Percentiles rank a stretch among this genome's conserved stretches.
These are phyloP conservation scores for Trichogramma pretiosum DNA, from an alignment of 1,140 invertebrate genomes.

Conservation along the genomic window DNA sequence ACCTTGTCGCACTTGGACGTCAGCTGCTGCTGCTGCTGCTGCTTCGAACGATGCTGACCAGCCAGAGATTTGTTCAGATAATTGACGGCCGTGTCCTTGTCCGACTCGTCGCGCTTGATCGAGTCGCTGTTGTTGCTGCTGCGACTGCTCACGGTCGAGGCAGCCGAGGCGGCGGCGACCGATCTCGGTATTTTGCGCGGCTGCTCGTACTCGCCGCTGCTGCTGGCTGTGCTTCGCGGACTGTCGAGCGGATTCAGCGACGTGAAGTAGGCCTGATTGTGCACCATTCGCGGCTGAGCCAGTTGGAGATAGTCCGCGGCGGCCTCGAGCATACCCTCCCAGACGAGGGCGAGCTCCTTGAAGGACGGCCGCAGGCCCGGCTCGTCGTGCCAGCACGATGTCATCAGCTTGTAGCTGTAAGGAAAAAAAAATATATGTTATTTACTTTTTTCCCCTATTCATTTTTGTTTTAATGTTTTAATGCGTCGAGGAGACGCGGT, in stretches of 20 bases:
- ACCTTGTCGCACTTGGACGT: slow-evolving; percentile 41
- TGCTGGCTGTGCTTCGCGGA: slow-evolving; percentile 29
- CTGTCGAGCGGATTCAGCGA: slow-evolving; percentile 30
- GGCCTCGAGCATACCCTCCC: slow-evolving; percentile 61
- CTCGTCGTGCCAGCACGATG: slow-evolving; percentile 69
- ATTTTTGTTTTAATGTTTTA: too few species aligned
- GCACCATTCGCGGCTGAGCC: slow-evolving; percentile 50
- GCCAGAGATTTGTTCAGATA: slow-evolving; percentile 39
- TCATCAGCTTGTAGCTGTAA: slow-evolving; percentile 66
- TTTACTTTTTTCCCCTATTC: too few species aligned
- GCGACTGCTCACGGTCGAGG: not conserved
- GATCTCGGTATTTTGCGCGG: not conserved
- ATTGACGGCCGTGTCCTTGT: slow-evolving; percentile 36
- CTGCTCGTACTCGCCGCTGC: not conserved
- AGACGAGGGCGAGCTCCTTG: slow-evolving; percentile 54
- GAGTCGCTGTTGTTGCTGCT: too few species aligned
- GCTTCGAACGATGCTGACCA: too few species aligned
- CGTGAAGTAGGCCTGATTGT: slow-evolving; percentile 53
- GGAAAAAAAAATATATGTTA: slow-evolving; percentile 15
- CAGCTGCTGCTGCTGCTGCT: slow-evolving; percentile 30
- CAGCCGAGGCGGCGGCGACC: not conserved
- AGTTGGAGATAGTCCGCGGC: slow-evolving; percentile 64
- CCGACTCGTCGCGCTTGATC: not conserved
- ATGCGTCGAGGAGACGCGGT: too few species aligned
- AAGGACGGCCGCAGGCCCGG: slow-evolving; percentile 69